Percentiles rank a stretch among this genome's conserved stretches.
These are phyloP conservation scores for Beris morrisii DNA, from an alignment of 2,888 invertebrate genomes.

Conservation along the genomic window DNA sequence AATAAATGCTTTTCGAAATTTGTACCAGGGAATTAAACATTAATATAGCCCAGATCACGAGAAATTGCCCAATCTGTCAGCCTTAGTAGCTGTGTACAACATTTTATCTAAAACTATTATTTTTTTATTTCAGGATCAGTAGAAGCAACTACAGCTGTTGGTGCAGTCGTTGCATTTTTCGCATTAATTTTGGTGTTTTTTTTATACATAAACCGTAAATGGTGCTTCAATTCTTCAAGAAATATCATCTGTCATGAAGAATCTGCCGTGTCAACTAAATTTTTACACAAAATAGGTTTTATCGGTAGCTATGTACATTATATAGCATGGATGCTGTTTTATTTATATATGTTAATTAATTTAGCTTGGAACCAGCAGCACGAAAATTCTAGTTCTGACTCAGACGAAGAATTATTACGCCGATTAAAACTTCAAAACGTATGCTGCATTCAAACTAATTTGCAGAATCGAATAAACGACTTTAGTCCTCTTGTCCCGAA, in stretches of 20 bases:
- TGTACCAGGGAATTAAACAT: too few relatives aligned
- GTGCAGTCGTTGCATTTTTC: constrained; percentile 82
- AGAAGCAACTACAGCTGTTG: constrained; percentile 87
- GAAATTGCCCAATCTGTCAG: too few relatives aligned
- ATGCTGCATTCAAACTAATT: constrained; percentile 51
- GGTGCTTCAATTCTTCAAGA: constrained; percentile 65
- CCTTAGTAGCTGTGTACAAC: too few relatives aligned
- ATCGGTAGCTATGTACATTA: background rate
- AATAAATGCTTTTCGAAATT: too few relatives aligned
- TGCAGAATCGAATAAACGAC: constrained; percentile 48
- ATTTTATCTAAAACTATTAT: too few relatives aligned
- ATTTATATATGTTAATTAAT: constrained; percentile 10
- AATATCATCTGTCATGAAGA: constrained; percentile 68
- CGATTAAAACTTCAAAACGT: constrained; percentile 59
- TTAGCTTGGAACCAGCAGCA: constrained; percentile 53
- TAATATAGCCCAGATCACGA: too few relatives aligned
- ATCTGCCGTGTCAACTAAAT: constrained; percentile 53
- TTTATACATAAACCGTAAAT: constrained; percentile 81
- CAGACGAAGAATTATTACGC: constrained; percentile 69
- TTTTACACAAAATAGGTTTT: constrained; percentile 54
- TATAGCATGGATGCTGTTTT: too few relatives aligned
- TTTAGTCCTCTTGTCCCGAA: constrained; percentile 51
- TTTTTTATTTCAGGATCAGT: constrained; percentile 57
- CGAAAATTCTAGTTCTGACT: constrained; percentile 67
- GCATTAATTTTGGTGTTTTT: constrained; percentile 80